A percentile compares a stretch with the other conserved stretches of the same genome.
phyloP scores from a whole-genome alignment of 2,113 vertebrate species.

The Lophius piscatorius region DNA sequence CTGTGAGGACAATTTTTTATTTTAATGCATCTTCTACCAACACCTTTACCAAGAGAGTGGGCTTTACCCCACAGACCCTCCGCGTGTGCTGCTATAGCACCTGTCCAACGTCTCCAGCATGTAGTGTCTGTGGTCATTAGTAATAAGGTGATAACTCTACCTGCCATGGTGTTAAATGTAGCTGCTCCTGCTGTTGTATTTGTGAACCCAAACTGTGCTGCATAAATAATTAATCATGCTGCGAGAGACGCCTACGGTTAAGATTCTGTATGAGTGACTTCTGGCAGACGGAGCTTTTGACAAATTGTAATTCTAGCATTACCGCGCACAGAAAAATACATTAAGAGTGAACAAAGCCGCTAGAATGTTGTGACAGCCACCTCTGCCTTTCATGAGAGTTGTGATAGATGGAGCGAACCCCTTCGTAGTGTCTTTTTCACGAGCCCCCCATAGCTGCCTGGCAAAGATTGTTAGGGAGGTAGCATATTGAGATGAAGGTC shows the following conservation, averaged over 20 bases:
- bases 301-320: slow-evolving; percentile 50
- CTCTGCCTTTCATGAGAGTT: slow-evolving; percentile 48
- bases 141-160: slow-evolving; percentile 39
- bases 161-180: slow-evolving; percentile 44
- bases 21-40: too few species aligned
- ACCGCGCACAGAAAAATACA: slow-evolving; percentile 60
- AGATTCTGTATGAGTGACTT: slow-evolving; percentile 37
- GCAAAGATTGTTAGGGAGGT: slow-evolving; percentile 5
- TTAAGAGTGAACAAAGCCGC: slow-evolving; percentile 48
- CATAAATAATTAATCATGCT: slow-evolving; percentile 54
- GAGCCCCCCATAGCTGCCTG: slow-evolving; percentile 24
- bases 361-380: slow-evolving; percentile 45
- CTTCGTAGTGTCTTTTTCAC: slow-evolving; percentile 43
- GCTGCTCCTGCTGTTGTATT: slow-evolving; percentile 31
- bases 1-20: background rate
- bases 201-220: slow-evolving; percentile 16
- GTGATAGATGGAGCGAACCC: slow-evolving; percentile 68
- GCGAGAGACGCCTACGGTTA: slow-evolving; percentile 42
- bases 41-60: slow-evolving; percentile 13
- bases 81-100: slow-evolving; percentile 4
- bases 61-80: background rate
- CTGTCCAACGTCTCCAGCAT: slow-evolving; percentile 11
- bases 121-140: slow-evolving; percentile 32
- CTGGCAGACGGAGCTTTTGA: slow-evolving; percentile 46
- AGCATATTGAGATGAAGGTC: slow-evolving; percentile 58